Evolutionary conservation across 2,113 vertebrate species (phyloP).

Genomic region (Salminus brasiliensis): DNA sequence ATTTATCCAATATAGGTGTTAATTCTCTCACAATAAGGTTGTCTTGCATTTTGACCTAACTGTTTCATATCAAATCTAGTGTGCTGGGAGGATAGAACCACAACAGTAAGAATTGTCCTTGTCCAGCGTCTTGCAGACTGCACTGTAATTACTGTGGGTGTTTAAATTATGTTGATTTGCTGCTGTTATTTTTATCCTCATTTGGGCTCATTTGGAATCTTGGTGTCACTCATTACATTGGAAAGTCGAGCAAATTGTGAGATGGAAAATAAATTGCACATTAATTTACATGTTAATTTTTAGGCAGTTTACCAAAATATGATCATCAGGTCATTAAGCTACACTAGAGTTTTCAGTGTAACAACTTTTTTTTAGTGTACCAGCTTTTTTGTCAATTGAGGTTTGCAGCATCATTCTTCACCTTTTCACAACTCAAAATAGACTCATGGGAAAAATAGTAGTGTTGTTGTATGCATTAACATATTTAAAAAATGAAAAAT

Average conservation of each 20-base stretch:
- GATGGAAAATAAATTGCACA: not conserved
- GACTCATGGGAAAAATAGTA: not conserved
- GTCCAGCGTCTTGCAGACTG: not conserved
- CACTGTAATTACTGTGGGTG: not conserved
- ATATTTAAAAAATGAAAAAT: too few relatives aligned
- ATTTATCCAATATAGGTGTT: too few relatives aligned
- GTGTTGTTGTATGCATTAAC: not conserved
- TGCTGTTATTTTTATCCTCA: slow-evolving; percentile 13
- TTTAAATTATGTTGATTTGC: not conserved
- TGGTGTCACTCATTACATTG: slow-evolving; percentile 4
- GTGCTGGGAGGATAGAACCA: not conserved
- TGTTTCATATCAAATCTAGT: not conserved
- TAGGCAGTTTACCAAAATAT: not conserved
- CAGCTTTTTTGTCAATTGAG: too few relatives aligned
- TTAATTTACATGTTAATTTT: slow-evolving; percentile 10
- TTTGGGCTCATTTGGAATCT: not conserved
- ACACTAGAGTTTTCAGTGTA: not conserved
- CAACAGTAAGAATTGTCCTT: not conserved
- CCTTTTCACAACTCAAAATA: not conserved
- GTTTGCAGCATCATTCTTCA: not conserved
- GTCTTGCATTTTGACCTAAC: not conserved
- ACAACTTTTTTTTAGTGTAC: not conserved
- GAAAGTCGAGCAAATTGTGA: not conserved
- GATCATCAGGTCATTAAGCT: not conserved
- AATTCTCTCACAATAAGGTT: not conserved